Evolutionary conservation across 2,888 invertebrate genomes (phyloP).

Genomic region (Meliscaeva auricollis): DNA sequence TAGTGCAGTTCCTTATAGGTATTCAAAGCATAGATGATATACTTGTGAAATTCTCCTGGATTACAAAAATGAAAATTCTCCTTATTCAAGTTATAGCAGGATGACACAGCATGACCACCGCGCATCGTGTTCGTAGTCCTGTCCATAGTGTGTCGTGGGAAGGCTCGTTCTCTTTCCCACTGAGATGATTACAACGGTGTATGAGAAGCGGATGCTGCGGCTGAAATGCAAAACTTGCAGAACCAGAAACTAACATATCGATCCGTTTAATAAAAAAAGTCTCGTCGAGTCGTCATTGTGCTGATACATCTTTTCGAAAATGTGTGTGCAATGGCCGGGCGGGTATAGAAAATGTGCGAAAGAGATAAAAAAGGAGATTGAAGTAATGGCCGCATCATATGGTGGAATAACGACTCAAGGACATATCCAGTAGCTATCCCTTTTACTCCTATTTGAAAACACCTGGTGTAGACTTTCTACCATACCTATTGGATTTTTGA

Average conservation of each 20-base stretch:
- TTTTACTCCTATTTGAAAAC: slow-evolving; percentile 40
- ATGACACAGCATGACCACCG: slow-evolving; percentile 22
- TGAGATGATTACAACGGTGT: slow-evolving; percentile 2
- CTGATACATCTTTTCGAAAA: slow-evolving; percentile 1
- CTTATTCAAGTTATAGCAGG: background rate
- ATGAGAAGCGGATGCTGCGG: slow-evolving; percentile 25
- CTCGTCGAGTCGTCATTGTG: background rate
- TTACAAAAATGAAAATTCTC: background rate
- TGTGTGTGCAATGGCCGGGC: slow-evolving; percentile 10
- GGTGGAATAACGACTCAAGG: slow-evolving; percentile 65
- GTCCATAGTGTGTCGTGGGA: slow-evolving; percentile 25
- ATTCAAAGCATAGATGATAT: too few species aligned
- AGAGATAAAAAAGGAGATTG: slow-evolving; percentile 67
- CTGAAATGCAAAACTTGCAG: slow-evolving; percentile 61
- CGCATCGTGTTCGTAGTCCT: background rate
- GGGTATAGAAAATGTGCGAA: slow-evolving; percentile 50
- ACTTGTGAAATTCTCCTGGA: background rate
- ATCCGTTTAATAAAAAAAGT: slow-evolving; percentile 46
- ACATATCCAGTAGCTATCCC: slow-evolving; percentile 47
- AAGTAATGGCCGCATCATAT: slow-evolving; percentile 72
- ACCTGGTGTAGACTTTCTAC: slow-evolving; percentile 65
- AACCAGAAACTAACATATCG: slow-evolving; percentile 63
- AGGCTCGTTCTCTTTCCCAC: slow-evolving; percentile 59
- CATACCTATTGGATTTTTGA: slow-evolving; percentile 67
- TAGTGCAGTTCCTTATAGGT: too few species aligned